Evolutionary conservation across 1,140 invertebrate species (phyloP), one percentile per base, ranked within the genome.

Genomic region (Leptinotarsa texana): DNA sequence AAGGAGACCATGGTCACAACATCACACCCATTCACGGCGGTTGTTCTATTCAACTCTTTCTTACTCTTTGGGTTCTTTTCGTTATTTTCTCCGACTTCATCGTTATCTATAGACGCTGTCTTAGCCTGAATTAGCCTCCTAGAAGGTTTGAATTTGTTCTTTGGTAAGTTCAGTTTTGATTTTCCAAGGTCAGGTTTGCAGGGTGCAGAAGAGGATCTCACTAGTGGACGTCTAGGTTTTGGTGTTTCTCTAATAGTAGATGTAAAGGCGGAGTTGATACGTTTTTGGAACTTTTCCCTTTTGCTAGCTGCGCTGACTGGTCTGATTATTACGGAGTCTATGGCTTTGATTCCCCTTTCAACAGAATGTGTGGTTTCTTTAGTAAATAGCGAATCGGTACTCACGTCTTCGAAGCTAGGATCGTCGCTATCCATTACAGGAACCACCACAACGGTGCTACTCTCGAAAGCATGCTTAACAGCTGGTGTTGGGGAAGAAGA

Each of bases 1-100:
- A 89, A 76, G 0, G 88, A 89, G 0, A 89, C 88, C 89, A 90
- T 89, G 0, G 89, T 89, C 3, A 89, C 83, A 4, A 89, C 84
- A 47, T 89, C 88, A 21, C 63, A 65, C n/a, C 75, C 80, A 42
- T 67, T 75, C 4, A 75, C 72, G 0, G 76, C 27, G 3, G 75
- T 69, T 22, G 75, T 76, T 65, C 75, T 72, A 47, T 63, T 77
- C 47, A 33, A 67, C 72, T 71, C 74, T 72, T 63, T 74, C 70
- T 76, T 69, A 74, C 48, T 75, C 68, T 74, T 75, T 17, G 65
- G 63, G 68, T 47, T 77, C 11, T 68, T 42, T 68, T 77, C 70
- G 33, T 11, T 67, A 63, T 63, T 51, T 61, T 77, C 61, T 70
- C 77, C 78, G 57, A 75, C 47, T 17, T 75, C 72, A 24, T 76